Base-by-base conservation (phyloP, 2,797 vertebrate species). In the Schizothorax lantsangensis region DNA sequence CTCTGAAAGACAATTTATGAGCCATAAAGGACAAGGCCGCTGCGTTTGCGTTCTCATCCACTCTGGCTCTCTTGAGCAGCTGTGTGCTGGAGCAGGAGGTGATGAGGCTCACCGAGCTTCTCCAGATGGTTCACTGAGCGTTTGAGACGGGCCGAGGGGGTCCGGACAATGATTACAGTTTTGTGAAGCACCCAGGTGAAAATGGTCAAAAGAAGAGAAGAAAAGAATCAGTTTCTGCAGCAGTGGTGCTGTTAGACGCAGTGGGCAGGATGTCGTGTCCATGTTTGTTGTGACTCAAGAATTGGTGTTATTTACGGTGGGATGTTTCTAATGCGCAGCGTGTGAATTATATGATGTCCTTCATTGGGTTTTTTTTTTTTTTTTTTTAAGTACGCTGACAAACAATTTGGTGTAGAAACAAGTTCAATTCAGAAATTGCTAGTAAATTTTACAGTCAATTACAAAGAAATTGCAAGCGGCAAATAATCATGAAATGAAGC, bases 71-170 rank as follows among this genome's bases (percentile, higher is more conserved):
- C 89, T 82, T 68, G 90, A 93, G 92, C 94, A 94, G 94, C 92
- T 94, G 93, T 93, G 91, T 90, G 92, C 91, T 92, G 93, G 94
- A 93, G 92, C 92, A 93, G 92, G 92, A 92, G 93, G 91, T 94
- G 94, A 95, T 93, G 93, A 52, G 33, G n/a, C 72, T 33, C 73
- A 49, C 26, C 2, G 45, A 45, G 92, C 92, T 93, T 94, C 91
- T 95, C 93, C 94, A 95, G 94, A 93, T 94, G 94, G 94, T 92
- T 93, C 92, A 84, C 89, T 88, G 92, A 94, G 91, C 66, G 40
- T 36, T 71, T 77, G 79, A 80, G 81, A 85, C 83, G 89, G 73
- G 86, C 45, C n/a, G 40, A 47, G 59, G 71, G 74, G 81, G 71
- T 86, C 11, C 57, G 75, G 88, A 84, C 88, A 89, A 91, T 91